Base-by-base conservation (phyloP, 2,888 invertebrate genomes). In the Mayetiola destructor region DNA sequence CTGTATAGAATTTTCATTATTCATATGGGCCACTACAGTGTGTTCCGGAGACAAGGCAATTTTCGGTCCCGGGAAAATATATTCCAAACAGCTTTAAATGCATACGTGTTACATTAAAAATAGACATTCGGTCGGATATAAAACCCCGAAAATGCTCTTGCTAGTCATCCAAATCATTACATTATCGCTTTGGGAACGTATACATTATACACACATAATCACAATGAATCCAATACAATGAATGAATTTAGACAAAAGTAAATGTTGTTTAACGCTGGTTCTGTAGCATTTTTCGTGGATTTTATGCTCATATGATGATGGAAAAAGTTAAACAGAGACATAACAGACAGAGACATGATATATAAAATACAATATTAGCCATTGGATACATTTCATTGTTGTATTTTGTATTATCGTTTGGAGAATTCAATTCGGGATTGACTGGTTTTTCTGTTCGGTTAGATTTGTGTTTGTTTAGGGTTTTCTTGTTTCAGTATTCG, bases 401-500 rank as follows among this genome's bases (percentile, higher is more conserved):
- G 48, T 39, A 27, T 48, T 48, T 48, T 48, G n/a, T 16, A 27
- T n/a, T 16, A 27, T 48, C 48, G n/a, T 27, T 5, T 16, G 14
- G 48, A 48, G 48, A 48, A 48, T 48, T 48, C 16, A 48, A 48
- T 48, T 48, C 48, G 48, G 27, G 14, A 16, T 9, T 48, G 23
- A n/a, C n/a, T n/a, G n/a, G n/a, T n/a, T n/a, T n/a, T n/a, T n/a
- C n/a, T n/a, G n/a, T n/a, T n/a, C n/a, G n/a, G n/a, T n/a, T n/a
- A n/a, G n/a, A n/a, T n/a, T n/a, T n/a, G n/a, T n/a, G 48, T 48
- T 48, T 48, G n/a, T 48, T 48, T 48, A 48, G 48, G 48, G 27
- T 48, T 48, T 48, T 48, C 48, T 48, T 27, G 27, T 48, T 16
- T 27, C 48, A n/a, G n/a, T n/a, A 27, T 27, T 27, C 27, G 27